Evolutionary conservation across 2,888 invertebrate genomes (phyloP).

Genomic region (Unio delphinus): DNA sequence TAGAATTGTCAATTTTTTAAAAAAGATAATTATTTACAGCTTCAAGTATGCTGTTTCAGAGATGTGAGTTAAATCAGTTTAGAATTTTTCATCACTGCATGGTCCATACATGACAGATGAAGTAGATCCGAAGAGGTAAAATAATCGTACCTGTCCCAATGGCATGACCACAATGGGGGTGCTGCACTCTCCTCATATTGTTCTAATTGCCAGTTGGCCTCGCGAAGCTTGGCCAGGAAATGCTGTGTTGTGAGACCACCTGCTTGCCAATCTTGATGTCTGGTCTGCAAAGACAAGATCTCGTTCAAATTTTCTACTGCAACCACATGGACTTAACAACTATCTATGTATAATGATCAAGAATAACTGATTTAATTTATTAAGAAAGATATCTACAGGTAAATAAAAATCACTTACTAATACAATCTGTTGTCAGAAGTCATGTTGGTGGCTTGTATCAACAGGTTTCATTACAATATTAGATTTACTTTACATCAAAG

Average conservation of each 20-base stretch:
- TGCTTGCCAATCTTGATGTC: slow-evolving; percentile 77
- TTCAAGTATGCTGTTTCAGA: too few species aligned
- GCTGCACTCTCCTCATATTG: slow-evolving; percentile 79
- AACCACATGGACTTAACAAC: not conserved
- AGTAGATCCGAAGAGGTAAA: slow-evolving; percentile 13
- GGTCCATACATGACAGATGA: slow-evolving; percentile 21
- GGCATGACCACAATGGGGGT: slow-evolving; percentile 80
- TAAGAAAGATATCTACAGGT: not conserved
- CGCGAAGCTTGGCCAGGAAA: slow-evolving; percentile 77
- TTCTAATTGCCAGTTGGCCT: slow-evolving; percentile 76
- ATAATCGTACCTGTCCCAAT: slow-evolving; percentile 81
- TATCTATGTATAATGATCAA: not conserved
- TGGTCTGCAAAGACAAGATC: slow-evolving; percentile 73
- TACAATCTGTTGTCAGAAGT: too few species aligned
- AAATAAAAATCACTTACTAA: not conserved
- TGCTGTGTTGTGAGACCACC: slow-evolving; percentile 77
- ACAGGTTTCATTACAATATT: too few species aligned
- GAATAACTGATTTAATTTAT: not conserved
- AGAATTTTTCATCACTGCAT: not conserved
- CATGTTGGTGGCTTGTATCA: too few species aligned
- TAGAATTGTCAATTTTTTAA: too few species aligned
- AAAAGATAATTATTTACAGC: too few species aligned
- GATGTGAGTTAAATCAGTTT: not conserved
- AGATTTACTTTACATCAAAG: too few species aligned
- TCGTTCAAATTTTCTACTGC: not conserved